These are phyloP conservation scores for Bothrops alternatus DNA, from an alignment of 2,797 vertebrate species.

Conservation along the genomic window DNA sequence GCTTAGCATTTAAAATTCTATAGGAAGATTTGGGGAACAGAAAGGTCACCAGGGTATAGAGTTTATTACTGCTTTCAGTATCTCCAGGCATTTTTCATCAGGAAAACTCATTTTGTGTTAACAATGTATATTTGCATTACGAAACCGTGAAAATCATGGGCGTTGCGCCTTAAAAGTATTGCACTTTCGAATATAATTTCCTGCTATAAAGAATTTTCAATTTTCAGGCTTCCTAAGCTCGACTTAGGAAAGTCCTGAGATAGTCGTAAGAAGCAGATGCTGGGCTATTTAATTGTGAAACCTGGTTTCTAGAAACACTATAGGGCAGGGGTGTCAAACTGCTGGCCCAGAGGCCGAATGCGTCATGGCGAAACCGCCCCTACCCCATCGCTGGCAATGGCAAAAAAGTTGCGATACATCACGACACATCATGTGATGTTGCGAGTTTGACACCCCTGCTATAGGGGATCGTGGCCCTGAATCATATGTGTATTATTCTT, in stretches of 20 bases:
- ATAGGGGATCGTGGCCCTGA: background rate
- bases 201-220: background rate
- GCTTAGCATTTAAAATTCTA: slow-evolving; percentile 6
- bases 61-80: background rate
- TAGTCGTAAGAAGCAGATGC: background rate
- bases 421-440: too few relatives aligned
- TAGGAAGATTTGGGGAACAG: background rate
- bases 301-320: background rate
- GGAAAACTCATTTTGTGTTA: background rate
- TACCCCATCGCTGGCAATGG: too few relatives aligned
- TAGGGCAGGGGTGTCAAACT: too few relatives aligned
- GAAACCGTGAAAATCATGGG: background rate
- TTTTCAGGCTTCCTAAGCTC: background rate
- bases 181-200: background rate
- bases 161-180: background rate
- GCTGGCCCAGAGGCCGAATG: too few relatives aligned
- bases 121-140: background rate
- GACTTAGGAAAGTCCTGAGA: background rate
- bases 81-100: background rate
- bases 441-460: background rate
- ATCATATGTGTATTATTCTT: background rate
- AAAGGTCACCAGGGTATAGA: background rate
- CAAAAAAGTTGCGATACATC: too few relatives aligned
- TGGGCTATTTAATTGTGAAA: background rate
- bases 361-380: too few relatives aligned